Evolutionary conservation across 2,113 vertebrate species (phyloP), one percentile per base, ranked within the genome.

Genomic region (Phodopus roborovskii): DNA sequence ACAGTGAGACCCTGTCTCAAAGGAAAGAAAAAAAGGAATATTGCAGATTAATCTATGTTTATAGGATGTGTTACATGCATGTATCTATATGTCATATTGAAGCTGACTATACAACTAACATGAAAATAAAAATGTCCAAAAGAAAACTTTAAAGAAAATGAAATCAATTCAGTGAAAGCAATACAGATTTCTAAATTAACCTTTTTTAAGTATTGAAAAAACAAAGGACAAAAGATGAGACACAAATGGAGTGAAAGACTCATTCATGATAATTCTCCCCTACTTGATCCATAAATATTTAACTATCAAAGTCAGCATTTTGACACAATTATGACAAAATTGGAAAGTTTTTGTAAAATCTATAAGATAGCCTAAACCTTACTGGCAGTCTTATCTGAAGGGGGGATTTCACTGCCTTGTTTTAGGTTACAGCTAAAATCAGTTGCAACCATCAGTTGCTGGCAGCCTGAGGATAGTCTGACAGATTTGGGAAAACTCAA

Each of bases 291-390:
- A 16, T 12, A 79, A 33, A 62, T 26, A 91, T 13, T 26, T 74
- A 36, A 11, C 16, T 36, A 82, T 66, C 33, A 66, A 15, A 81
- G 30, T 88, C 56, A 81, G 75, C 33, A 45, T 82, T 13, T 16
- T 7, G 56, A 26, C 75, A 77, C 50, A 5, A 6, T 79, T 86
- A 82, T 88, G 81, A 7, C 36, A 71, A 26, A 66, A 77, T 26
- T 90, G 53, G 60, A 45, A 93, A 92, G 4, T 26, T 91, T 84
- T 96, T 70, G 58, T 50, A 91, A 96, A 96, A 82, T 90, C 3
- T 68, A 19, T 73, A 79, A 33, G 36, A 16, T 95, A 95, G 48
- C 48, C 50, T 88, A 94, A 45, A 1, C 66, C 33, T 7, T 60
- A 94, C 10, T 82, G 1, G 3, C 12, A 68, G 15, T 88, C 36